Evolutionary conservation across 1,140 invertebrate genomes (phyloP), one percentile per base, ranked within the genome.

Genomic region (Caenorhabditis remanei): DNA sequence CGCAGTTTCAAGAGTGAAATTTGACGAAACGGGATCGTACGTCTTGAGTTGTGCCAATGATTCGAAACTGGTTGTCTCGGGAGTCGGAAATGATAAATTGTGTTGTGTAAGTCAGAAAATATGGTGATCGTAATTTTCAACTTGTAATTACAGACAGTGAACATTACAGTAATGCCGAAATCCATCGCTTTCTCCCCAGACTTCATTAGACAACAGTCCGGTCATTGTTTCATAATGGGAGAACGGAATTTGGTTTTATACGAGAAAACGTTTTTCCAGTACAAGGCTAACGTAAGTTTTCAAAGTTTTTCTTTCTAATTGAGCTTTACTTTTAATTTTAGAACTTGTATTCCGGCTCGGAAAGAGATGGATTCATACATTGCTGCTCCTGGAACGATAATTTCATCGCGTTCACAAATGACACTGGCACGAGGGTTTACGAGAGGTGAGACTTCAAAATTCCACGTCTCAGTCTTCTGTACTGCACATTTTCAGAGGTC

Each of bases 31-130:
- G 85, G 94, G 94, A n/a, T 94, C 94, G 79, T 93, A 93, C 88
- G 88, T 94, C 4, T 92, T 93, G 16, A 94, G 93, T 85, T 94
- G 94, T 89, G 93, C 94, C 16, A 93, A 94, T 90, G 94, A 94
- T 90, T 93, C 92, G 21, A 92, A 90, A 88, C 93, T 94, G 7
- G 87, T 83, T 21, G 84, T 92, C 46, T 86, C 86, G 14, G 91
- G 91, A n/a, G 83, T 92, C 53, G 91, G 91, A 41, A 87, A 56
- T 46, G 83, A 84, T 19, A 84, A 84, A 84, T 46, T 61, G 21
- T 84, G 55, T 41, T 84, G 55, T 46, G 55, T 84, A 32, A 61
- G 55, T 84, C 40, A 1, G 32, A 24, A 84, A 6, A 61, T 24
- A 21, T 5, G 19, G 9, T 1, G 2, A 14, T 67, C n/a, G 46